Conservation (phyloP, 2,888 invertebrate genomes). For the Amphipyra tragopoginis region DNA sequence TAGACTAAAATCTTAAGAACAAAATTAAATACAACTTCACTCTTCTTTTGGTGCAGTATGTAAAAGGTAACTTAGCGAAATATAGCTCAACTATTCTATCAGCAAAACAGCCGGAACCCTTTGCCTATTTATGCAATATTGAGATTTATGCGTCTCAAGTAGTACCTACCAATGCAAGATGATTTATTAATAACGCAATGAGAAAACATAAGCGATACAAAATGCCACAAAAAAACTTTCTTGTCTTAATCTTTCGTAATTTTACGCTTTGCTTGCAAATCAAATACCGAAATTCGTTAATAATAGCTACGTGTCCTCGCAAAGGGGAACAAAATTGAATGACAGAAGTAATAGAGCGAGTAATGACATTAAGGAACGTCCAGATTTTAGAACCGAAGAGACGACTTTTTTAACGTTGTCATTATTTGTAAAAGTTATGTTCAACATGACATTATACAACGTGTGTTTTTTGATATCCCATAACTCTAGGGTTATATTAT, state of each 20-base stretch:
- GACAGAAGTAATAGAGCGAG: conserved; percentile 13
- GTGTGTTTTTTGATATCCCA: too few relatives aligned
- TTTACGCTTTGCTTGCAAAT: conserved; percentile 22
- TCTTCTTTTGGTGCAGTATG: too few relatives aligned
- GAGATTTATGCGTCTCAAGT: conserved; percentile 31
- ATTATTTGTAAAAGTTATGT: too few relatives aligned
- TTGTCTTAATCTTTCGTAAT: not conserved
- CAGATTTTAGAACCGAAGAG: too few relatives aligned
- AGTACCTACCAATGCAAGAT: conserved; percentile 7
- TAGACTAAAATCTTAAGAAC: too few relatives aligned
- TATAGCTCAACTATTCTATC: too few relatives aligned
- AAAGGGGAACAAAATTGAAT: conserved; percentile 11
- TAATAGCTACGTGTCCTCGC: not conserved
- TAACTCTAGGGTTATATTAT: too few relatives aligned
- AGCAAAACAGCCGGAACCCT: conserved; percentile 9
- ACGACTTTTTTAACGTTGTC: too few relatives aligned
- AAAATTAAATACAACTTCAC: too few relatives aligned
- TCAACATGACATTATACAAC: too few relatives aligned
- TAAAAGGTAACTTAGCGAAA: too few relatives aligned
- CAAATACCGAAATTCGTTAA: conserved; percentile 12
- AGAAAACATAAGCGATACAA: conserved; percentile 2
- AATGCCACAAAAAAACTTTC: not conserved
- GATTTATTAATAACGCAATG: conserved; percentile 30
- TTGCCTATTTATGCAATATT: conserved; percentile 26
- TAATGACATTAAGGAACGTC: too few relatives aligned